Evolutionary conservation across 1,140 invertebrate species (phyloP), one percentile per base, ranked within the genome.

Genomic region (Drosophila melanica): DNA sequence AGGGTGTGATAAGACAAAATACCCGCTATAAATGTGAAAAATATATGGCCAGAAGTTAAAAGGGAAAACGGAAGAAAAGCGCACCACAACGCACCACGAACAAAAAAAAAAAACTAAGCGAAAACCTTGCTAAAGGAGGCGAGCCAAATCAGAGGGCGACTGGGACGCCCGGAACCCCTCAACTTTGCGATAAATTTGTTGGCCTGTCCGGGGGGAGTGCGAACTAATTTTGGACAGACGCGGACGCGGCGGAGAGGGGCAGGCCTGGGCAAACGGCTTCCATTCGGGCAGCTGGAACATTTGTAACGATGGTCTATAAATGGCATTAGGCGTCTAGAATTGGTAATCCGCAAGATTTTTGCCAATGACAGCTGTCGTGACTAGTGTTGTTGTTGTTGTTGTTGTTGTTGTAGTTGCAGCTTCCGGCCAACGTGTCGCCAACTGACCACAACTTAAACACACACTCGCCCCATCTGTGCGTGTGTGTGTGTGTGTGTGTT

Each of bases 1-100:
- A 77, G 86, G 85, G 85, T 90, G 85, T 89, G 85, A 90, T 90
- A 90, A 90, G 85, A 90, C 86, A 90, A 89, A 90, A 90, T 90
- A 90, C 86, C 81, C 69, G 69, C 77, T 79, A 87, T 90, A 90
- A 90, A 90, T 90, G 86, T 90, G 86, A 90, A 90, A 90, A 90
- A 90, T 90, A 90, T 90, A 90, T 86, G 81, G 81, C 71, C 81
- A 74, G 62, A 86, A 85, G 69, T 77, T 70, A 79, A 81, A 79
- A 77, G 72, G 78, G 68, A 86, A 81, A 78, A 70, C 74, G 73
- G 71, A 89, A 79, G 80, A 71, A 77, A 65, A 70, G 50, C 67
- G 42, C 63, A 50, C 60, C 50, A 51, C 20, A 66, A 71, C 30
- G 59, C n/a, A 57, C 53, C 16, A 57, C 14, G 47, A 20, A 35